Evolutionary conservation across 2,113 vertebrate genomes (phyloP).

Genomic region (Gracilinanus agilis): DNA sequence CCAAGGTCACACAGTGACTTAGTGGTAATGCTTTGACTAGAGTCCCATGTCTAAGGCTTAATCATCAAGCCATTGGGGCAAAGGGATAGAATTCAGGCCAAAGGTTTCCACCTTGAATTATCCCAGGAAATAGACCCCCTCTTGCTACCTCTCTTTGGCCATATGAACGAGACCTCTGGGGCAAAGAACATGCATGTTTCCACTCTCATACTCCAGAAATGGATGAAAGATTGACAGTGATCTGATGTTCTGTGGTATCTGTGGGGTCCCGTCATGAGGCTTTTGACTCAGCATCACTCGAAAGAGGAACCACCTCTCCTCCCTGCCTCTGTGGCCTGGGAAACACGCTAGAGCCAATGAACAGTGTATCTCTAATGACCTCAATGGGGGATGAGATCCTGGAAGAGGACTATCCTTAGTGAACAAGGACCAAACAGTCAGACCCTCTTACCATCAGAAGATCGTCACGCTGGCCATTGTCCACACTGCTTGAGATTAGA

Average conservation of each 20-base stretch:
- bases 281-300: background rate
- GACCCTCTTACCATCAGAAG: background rate
- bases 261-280: background rate
- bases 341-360: background rate
- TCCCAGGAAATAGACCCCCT: background rate
- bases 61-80: background rate
- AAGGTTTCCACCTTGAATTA: background rate
- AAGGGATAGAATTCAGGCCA: background rate
- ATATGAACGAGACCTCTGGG: background rate
- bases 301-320: background rate
- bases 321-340: background rate
- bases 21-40: background rate
- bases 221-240: background rate
- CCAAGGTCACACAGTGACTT: background rate
- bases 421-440: background rate
- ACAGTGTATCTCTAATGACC: background rate
- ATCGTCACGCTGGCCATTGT: background rate
- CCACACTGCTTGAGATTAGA: background rate
- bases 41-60: background rate
- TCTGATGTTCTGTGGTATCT: background rate
- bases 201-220: background rate
- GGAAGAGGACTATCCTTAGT: background rate
- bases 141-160: background rate
- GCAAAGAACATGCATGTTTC: background rate
- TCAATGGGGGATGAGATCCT: background rate